These are phyloP conservation scores for Acanthiza pusilla DNA, from an alignment of 2,797 vertebrate species.

Conservation along the genomic window DNA sequence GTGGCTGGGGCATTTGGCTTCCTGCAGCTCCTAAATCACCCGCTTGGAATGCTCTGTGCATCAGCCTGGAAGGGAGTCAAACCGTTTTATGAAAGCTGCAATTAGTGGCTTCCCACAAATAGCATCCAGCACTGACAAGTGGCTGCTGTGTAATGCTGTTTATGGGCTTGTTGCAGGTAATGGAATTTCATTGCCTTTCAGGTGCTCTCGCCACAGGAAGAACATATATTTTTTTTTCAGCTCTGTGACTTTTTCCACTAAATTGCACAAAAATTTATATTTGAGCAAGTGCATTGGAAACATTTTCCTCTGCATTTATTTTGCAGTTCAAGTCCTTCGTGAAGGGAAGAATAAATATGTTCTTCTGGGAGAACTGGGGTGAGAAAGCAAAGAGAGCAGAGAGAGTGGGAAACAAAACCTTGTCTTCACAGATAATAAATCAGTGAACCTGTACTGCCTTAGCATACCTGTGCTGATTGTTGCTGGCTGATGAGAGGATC, in stretches of 20 bases:
- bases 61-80: slow-evolving; percentile 69
- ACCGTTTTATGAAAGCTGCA: slow-evolving; percentile 62
- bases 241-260: slow-evolving; percentile 19
- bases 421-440: background rate
- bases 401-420: background rate
- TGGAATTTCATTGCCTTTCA: slow-evolving; percentile 54
- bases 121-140: slow-evolving; percentile 56
- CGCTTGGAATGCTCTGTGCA: slow-evolving; percentile 52
- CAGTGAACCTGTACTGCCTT: background rate
- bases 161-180: slow-evolving; percentile 43
- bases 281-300: slow-evolving; percentile 52
- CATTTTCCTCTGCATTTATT: slow-evolving; percentile 23
- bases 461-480: background rate
- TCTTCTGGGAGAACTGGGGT: background rate
- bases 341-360: background rate
- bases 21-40: slow-evolving; percentile 58
- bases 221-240: slow-evolving; percentile 50
- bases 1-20: slow-evolving; percentile 54
- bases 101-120: slow-evolving; percentile 78
- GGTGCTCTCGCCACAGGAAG: slow-evolving; percentile 41
- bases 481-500: background rate
- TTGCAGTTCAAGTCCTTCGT: background rate
- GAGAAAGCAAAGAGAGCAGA: background rate
- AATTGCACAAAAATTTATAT: slow-evolving; percentile 36
- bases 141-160: slow-evolving; percentile 47